A percentile compares a stretch with the other conserved stretches of the same genome.
phyloP scores from a whole-genome alignment of 2,113 vertebrate genomes.

The Symphodus melops region DNA sequence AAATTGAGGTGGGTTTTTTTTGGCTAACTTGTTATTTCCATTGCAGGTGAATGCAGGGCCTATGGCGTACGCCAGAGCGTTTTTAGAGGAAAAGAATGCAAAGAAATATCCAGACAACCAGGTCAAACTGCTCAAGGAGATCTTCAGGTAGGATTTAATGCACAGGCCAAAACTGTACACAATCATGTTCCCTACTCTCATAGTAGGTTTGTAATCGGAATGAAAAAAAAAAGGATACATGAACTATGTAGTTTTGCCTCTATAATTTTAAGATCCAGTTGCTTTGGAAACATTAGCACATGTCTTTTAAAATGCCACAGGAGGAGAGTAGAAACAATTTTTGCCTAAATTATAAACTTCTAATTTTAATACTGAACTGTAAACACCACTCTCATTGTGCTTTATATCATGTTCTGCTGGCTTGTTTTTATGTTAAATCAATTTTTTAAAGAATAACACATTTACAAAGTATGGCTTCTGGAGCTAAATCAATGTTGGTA shows the following conservation, averaged over 20 bases:
- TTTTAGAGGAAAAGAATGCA: constrained; percentile 96
- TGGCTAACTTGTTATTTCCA: constrained; percentile 3
- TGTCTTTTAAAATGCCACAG: background rate
- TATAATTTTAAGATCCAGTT: background rate
- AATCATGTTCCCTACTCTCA: background rate
- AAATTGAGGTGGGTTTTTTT: background rate
- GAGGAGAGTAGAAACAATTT: no score
- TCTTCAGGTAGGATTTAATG: constrained; percentile 90
- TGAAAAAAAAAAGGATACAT: no score
- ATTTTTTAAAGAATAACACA: no score
- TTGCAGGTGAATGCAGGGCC: constrained; percentile 95
- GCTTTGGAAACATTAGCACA: background rate
- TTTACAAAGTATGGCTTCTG: no score
- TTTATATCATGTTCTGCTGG: no score
- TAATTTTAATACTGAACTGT: no score
- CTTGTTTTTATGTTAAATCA: no score
- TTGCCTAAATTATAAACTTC: no score
- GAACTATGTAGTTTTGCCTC: background rate
- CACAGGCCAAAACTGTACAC: background rate
- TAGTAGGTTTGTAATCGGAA: background rate
- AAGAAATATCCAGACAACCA: constrained; percentile 99
- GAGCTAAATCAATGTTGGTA: no score
- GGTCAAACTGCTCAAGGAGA: constrained; percentile 96
- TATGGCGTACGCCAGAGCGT: constrained; percentile 97
- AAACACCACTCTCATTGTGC: no score